phyloP scores from a whole-genome alignment of 2,797 vertebrate genomes.

The Coilia nasus region DNA sequence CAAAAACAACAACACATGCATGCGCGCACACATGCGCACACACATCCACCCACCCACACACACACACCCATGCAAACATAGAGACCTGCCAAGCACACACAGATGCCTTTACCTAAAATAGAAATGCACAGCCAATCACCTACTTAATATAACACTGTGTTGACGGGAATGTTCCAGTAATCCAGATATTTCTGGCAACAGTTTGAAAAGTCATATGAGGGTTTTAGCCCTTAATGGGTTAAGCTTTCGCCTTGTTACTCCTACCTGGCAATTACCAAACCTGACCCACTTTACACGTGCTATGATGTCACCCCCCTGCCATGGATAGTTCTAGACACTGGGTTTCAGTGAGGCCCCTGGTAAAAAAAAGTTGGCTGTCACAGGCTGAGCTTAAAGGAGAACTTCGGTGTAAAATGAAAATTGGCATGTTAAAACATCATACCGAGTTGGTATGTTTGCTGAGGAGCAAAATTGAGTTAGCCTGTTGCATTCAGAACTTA shows the following conservation, averaged over 20 bases:
- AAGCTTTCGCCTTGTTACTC: conserved; percentile 60
- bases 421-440: no score
- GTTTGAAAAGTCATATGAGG: conserved; percentile 26
- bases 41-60: neutral
- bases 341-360: neutral
- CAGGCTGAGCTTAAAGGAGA: neutral
- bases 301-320: conserved; percentile 53
- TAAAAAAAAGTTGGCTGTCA: neutral
- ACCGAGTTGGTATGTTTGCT: no score
- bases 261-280: conserved; percentile 55
- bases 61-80: neutral
- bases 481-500: no score
- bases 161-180: neutral
- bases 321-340: neutral
- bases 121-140: neutral
- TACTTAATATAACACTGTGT: neutral
- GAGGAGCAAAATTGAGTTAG: no score
- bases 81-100: neutral
- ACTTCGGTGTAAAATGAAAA: no score
- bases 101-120: neutral
- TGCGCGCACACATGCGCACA: no score
- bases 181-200: conserved; percentile 18
- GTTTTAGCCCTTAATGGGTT: conserved; percentile 57
- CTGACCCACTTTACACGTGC: conserved; percentile 54
- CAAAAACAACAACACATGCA: no score